A percentile compares a stretch with the other conserved stretches of the same genome.
Conservation (phyloP, 2,797 vertebrate species). For the Gastrophryne carolinensis region DNA sequence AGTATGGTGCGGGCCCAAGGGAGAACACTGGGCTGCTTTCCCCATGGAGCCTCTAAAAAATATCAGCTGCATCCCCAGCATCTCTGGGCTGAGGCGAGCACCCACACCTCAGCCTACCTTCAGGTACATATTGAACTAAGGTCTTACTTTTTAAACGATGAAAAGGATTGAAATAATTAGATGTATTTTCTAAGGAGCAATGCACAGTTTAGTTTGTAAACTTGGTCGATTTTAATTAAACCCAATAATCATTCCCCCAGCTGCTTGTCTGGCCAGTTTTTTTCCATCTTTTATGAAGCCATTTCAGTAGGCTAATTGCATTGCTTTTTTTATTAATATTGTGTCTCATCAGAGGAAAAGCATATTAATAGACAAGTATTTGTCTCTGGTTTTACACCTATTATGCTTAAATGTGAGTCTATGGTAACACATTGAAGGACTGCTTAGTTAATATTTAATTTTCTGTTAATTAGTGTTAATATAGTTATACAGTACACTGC, state of each 20-base stretch:
- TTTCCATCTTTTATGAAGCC: background rate
- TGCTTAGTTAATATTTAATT: slow-evolving; percentile 29
- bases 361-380: slow-evolving; percentile 29
- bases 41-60: too few relatives aligned
- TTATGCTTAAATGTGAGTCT: slow-evolving; percentile 1
- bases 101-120: too few relatives aligned
- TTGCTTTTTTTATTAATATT: background rate
- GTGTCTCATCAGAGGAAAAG: background rate
- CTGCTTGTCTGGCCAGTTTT: background rate
- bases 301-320: background rate
- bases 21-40: too few relatives aligned
- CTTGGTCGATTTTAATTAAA: slow-evolving; percentile 3
- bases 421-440: slow-evolving; percentile 7
- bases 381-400: slow-evolving; percentile 4
- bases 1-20: too few relatives aligned
- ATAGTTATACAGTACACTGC: slow-evolving; percentile 6
- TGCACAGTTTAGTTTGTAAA: slow-evolving; percentile 1
- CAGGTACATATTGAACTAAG: too few relatives aligned
- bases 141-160: too few relatives aligned
- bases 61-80: too few relatives aligned
- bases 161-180: too few relatives aligned
- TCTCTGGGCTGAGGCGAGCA: too few relatives aligned
- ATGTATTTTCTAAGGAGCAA: too few relatives aligned
- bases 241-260: background rate
- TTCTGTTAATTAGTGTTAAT: slow-evolving; percentile 35